Conservation (phyloP, 1,140 invertebrate species). For the Magallana angulata region DNA sequence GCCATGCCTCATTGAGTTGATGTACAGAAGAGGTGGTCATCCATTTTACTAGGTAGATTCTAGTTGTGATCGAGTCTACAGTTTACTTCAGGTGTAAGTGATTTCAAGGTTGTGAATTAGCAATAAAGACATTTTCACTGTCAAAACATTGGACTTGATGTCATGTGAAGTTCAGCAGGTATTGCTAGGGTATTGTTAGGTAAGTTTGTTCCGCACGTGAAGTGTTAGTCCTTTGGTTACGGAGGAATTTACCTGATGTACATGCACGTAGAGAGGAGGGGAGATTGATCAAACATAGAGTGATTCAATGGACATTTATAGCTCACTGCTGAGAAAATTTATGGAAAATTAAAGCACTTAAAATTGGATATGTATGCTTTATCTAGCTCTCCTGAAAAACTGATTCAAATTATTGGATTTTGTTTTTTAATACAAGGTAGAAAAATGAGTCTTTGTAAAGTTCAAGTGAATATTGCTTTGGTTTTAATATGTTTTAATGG, state of each 20-base stretch:
- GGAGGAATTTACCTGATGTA: neutral
- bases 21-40: slow-evolving; percentile 11
- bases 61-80: neutral
- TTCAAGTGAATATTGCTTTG: no score
- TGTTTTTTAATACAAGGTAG: no score
- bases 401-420: no score
- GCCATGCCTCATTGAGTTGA: slow-evolving; percentile 20
- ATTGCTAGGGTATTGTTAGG: neutral
- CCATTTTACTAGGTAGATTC: slow-evolving; percentile 13
- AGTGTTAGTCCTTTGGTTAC: neutral
- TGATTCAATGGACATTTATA: neutral
- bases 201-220: neutral
- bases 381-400: no score
- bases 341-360: neutral
- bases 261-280: neutral
- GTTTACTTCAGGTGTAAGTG: slow-evolving; percentile 22
- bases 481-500: no score
- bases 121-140: neutral
- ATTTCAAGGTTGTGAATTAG: neutral
- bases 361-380: no score
- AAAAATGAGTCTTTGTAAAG: no score
- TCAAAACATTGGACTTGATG: slow-evolving; percentile 3
- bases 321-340: neutral
- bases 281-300: neutral
- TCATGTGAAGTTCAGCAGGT: neutral